phyloP scores from a whole-genome alignment of 2,888 invertebrate species.

The Teleogryllus oceanicus region DNA sequence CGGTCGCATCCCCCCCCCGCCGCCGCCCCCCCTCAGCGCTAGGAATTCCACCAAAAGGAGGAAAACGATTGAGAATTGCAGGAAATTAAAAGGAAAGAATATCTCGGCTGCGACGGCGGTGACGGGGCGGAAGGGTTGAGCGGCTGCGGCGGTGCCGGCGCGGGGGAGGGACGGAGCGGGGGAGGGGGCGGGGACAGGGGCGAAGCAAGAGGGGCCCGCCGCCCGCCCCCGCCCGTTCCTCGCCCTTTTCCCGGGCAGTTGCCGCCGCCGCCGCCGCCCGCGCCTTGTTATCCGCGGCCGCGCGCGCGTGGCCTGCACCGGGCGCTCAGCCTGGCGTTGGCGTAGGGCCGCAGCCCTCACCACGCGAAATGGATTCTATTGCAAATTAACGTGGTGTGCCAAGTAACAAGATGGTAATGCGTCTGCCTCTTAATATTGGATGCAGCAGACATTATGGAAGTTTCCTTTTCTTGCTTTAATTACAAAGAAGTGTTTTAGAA shows the following conservation, averaged over 20 bases:
- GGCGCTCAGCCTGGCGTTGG: no score
- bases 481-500: no score
- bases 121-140: neutral
- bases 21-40: neutral
- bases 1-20: conserved; percentile 18
- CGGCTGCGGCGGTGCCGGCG: neutral
- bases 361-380: no score
- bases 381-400: no score
- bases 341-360: no score
- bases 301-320: no score
- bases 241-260: neutral
- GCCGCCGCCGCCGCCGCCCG: neutral
- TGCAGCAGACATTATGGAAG: no score
- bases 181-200: neutral
- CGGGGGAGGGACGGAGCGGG: neutral
- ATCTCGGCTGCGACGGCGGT: neutral
- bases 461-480: no score
- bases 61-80: neutral
- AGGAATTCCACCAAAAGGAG: neutral
- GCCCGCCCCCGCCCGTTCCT: neutral
- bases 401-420: no score
- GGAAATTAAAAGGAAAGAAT: neutral
- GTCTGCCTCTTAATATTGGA: no score
- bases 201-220: neutral
- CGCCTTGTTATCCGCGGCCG: no score